Base-by-base conservation (phyloP, 2,888 invertebrate species). In the Acrobasis repandana region DNA sequence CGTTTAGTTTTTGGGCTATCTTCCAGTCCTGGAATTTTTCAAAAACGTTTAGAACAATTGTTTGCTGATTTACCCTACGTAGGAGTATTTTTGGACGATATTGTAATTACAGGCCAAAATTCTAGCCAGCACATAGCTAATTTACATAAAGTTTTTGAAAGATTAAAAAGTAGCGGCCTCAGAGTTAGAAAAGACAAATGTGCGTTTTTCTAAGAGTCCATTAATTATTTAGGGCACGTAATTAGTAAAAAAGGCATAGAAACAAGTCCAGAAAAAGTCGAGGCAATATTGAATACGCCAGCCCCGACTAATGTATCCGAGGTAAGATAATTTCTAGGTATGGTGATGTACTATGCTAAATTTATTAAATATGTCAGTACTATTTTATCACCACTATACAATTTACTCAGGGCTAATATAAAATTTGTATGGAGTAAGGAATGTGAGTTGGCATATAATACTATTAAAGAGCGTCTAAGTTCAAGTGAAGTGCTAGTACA, bases 311-410 rank as follows among this genome's bases (percentile, higher is more conserved):
- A 67, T 59, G 48, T 71, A 0, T 52, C 66, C 0, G 71, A 74
- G 28, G 28, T 71, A 9, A 34, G 68, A 0, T 50, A 70, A 0
- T 74, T 71, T 48, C 48, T 72, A 10, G 70, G 70, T 0, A 20
- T 68, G 28, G 54, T 63, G 0, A 71, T 70, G 68, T 72, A 68
- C 16, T 72, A 69, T 54, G 64, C 58, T 0, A 71, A 66, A 16
- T n/a, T n/a, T n/a, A n/a, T n/a, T n/a, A 70, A 16, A 28, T 67
- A 71, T 43, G 43, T 43, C 11, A 43, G 43, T 43, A 43, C 43
- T 43, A 43, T 43, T 43, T 43, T 43, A 43, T 11, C 43, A n/a
- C 43, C 20, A 20, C n/a, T 43, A 6, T 43, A 43, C n/a, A 43
- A 43, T 14, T n/a, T 43, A 11, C 43, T 43, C n/a, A 43, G n/a